Evolutionary conservation across 1,140 invertebrate species (phyloP).

Genomic region (Theocolax elegans): DNA sequence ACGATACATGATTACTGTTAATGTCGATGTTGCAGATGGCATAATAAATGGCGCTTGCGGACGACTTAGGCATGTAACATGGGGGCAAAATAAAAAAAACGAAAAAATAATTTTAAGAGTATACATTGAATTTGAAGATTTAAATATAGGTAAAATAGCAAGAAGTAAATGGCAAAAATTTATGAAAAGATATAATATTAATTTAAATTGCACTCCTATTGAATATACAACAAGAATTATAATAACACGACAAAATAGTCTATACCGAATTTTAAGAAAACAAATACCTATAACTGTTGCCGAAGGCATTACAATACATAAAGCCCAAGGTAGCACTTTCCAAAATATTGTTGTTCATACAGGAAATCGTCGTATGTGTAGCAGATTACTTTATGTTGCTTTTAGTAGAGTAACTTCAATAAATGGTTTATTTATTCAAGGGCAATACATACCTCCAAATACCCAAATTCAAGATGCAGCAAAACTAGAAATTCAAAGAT

Average conservation of each 20-base stretch:
- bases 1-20: slow-evolving; percentile 7
- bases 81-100: background rate
- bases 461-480: background rate
- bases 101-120: slow-evolving; percentile 7
- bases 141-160: background rate
- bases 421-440: background rate
- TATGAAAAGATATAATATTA: background rate
- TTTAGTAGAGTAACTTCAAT: background rate
- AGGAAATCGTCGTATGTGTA: background rate
- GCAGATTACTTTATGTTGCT: background rate
- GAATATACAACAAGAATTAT: background rate
- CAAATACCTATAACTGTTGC: background rate
- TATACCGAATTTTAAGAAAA: background rate
- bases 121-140: background rate
- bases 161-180: background rate
- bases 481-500: slow-evolving; percentile 9
- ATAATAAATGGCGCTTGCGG: background rate
- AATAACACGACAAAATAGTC: background rate
- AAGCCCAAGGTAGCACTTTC: background rate
- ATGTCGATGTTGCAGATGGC: slow-evolving; percentile 2
- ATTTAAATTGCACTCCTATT: background rate
- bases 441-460: background rate
- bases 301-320: background rate
- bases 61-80: background rate
- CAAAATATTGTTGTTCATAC: too few species aligned